These are phyloP conservation scores for Tachycineta bicolor DNA, from an alignment of 2,113 vertebrate genomes.

Conservation along the genomic window DNA sequence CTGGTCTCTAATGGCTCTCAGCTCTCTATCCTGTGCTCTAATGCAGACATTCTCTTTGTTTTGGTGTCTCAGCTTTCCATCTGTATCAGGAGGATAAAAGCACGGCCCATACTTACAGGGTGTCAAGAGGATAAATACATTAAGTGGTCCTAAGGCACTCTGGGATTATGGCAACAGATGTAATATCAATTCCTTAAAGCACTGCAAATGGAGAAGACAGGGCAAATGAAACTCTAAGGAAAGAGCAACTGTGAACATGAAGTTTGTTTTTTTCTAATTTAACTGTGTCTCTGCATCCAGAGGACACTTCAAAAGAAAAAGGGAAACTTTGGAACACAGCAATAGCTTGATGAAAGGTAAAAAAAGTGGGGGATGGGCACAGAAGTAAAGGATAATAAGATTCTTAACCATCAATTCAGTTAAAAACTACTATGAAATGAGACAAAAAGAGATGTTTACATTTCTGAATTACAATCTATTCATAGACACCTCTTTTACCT, in stretches of 20 bases:
- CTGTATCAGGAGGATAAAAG: constrained; percentile 13
- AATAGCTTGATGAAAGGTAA: background rate
- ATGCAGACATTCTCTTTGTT: background rate
- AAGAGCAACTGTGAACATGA: background rate
- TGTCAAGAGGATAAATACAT: constrained; percentile 34
- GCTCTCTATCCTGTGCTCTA: background rate
- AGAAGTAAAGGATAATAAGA: background rate
- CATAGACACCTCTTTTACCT: background rate
- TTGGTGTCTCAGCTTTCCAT: background rate
- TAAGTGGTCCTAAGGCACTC: constrained; percentile 5
- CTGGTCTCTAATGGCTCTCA: background rate
- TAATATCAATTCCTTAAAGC: background rate
- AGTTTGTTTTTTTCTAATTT: background rate
- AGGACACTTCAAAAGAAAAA: background rate
- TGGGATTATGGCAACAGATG: background rate
- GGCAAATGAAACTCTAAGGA: background rate
- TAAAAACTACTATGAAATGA: background rate
- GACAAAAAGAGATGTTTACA: constrained; percentile 2
- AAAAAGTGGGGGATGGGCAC: background rate
- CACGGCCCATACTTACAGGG: background rate
- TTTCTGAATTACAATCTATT: background rate
- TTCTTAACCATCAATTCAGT: background rate
- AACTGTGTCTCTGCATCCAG: background rate
- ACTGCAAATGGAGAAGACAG: background rate
- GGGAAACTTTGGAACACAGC: background rate